Conservation (phyloP, 2,797 vertebrate species). For the Mionectes olivaceus region DNA sequence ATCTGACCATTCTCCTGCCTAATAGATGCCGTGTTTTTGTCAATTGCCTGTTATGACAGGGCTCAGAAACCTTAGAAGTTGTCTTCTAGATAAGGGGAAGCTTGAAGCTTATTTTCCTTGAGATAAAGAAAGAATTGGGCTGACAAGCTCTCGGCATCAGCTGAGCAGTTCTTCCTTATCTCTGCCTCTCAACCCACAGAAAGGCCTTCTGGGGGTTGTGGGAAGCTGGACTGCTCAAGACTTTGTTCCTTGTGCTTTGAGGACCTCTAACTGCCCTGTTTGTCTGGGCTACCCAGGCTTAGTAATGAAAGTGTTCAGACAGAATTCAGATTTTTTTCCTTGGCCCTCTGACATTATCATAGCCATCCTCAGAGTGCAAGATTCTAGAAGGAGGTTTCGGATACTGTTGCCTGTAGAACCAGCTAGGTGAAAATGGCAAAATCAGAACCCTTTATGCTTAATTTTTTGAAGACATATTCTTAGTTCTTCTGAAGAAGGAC, state of each 20-base stretch:
- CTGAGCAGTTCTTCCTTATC: neutral
- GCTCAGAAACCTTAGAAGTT: constrained; percentile 13
- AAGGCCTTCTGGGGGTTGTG: neutral
- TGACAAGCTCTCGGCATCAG: neutral
- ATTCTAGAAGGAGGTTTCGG: neutral
- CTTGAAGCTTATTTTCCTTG: constrained; percentile 43
- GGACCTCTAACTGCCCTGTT: neutral
- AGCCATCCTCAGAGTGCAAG: neutral
- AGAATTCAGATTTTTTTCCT: neutral
- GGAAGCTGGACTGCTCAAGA: neutral
- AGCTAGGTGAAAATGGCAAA: neutral
- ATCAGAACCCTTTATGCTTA: neutral
- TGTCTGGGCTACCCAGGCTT: neutral
- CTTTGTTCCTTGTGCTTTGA: neutral
- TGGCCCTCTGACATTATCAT: neutral
- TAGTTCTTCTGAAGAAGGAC: neutral
- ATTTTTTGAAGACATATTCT: neutral
- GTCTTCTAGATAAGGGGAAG: constrained; percentile 19
- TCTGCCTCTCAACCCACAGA: neutral
- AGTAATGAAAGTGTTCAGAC: neutral
- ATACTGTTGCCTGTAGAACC: neutral
- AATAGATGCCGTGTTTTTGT: neutral
- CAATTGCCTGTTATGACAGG: neutral
- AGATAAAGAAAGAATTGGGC: constrained; percentile 32
- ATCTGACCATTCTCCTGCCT: neutral